Conservation (phyloP, 2,888 invertebrate genomes). For the Vanessa cardui region DNA sequence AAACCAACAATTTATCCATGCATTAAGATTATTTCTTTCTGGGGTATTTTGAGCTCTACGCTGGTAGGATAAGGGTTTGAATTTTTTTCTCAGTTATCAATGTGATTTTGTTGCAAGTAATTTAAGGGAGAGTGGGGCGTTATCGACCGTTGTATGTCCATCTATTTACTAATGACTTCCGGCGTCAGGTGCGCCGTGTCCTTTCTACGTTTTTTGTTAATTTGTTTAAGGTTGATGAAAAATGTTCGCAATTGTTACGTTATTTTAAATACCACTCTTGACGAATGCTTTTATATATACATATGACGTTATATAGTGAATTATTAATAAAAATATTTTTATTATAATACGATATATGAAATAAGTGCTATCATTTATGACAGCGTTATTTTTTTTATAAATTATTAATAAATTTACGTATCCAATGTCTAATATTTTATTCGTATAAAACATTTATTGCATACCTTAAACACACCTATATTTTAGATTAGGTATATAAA, state of each 20-base stretch:
- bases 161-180: constrained; percentile 83
- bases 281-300: no score
- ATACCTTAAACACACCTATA: no score
- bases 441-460: no score
- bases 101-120: constrained; percentile 54
- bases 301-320: not conserved
- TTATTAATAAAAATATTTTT: not conserved
- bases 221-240: constrained; percentile 42
- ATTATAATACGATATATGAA: no score
- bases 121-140: constrained; percentile 74
- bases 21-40: constrained; percentile 32
- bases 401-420: no score
- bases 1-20: constrained; percentile 47
- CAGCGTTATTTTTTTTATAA: no score
- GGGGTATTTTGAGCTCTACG: constrained; percentile 37
- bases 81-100: constrained; percentile 15
- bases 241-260: constrained; percentile 30
- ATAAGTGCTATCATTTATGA: no score
- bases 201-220: constrained; percentile 59
- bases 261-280: constrained; percentile 1
- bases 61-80: constrained; percentile 24
- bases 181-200: constrained; percentile 75
- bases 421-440: no score
- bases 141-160: constrained; percentile 73
- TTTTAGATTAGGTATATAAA: no score